A percentile compares a stretch with the other conserved stretches of the same genome.
phyloP scores from a whole-genome alignment of 2,888 invertebrate genomes.

The Notodonta dromedarius region DNA sequence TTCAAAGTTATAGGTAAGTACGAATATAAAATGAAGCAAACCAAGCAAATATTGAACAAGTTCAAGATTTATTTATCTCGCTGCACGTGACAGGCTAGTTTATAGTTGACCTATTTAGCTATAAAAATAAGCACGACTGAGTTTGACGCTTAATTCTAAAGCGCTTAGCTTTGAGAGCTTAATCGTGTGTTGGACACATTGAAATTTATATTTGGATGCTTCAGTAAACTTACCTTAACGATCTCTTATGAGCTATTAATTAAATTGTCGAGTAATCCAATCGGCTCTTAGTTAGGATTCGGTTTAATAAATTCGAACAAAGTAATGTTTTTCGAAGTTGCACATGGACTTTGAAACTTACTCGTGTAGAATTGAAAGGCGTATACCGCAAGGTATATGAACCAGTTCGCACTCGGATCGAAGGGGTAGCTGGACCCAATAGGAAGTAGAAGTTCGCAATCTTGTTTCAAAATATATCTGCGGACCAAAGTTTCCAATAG shows the following conservation, averaged over 20 bases:
- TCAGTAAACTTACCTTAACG: no score
- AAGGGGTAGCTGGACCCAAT: constrained; percentile 41
- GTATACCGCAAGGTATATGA: constrained; percentile 37
- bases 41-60: constrained; percentile 7
- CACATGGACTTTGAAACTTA: constrained; percentile 32
- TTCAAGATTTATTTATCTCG: constrained; percentile 5
- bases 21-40: constrained; percentile 6
- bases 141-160: background rate
- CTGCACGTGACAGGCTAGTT: constrained; percentile 7
- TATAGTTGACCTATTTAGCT: constrained; percentile 4
- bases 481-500: constrained; percentile 39
- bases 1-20: background rate
- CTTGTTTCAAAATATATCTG: constrained; percentile 36
- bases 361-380: constrained; percentile 35
- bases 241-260: no score
- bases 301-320: no score
- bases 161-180: background rate
- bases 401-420: constrained; percentile 30
- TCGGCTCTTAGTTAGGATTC: no score
- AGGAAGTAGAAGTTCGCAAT: constrained; percentile 33
- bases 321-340: constrained; percentile 14
- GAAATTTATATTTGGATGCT: background rate
- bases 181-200: background rate
- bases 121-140: background rate
- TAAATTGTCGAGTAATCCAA: no score